Base-by-base conservation (phyloP, 2,113 vertebrate species). In the Cichladusa arquata region DNA sequence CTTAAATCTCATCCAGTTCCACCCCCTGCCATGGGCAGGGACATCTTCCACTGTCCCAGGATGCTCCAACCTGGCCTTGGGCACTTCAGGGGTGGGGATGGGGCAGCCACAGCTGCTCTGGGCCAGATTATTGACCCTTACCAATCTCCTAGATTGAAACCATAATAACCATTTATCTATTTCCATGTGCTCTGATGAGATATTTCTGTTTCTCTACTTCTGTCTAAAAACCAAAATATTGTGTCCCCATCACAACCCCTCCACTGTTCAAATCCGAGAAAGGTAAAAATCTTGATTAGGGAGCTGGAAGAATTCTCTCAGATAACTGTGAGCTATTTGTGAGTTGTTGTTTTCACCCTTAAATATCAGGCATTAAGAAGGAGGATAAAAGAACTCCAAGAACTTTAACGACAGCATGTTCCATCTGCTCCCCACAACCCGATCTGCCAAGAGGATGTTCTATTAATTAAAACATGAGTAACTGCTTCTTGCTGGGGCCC, bases 401-500 rank as follows among this genome's bases (percentile, higher is more conserved):
- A 95, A 90, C 90, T 94, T 95, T 2, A 56, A 69, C 15, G 50
- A 13, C 92, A 88, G 89, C 65, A 0, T 14, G 79, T 95, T 96
- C 96, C 90, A 96, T 95, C 95, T 95, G 91, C 87, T 97, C 74
- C 57, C 74, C 51, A 45, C 85, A 48, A 19, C 72, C 18, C 24
- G 9, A 26, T 62, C 57, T 95, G 94, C 93, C 91, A 96, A 53
- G 82, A 92, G 94, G 92, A 96, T 81, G 92, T 79, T 94, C 93
- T 69, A 60, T 93, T 95, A 96, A 96, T 96, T 82, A 87, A 86
- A 74, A 88, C 70, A 79, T 95, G 95, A 97, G 89, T 92, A 96
- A 96, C 26, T 92, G 77, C 93, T 83, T 25, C 93, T 95, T 80
- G 36, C 81, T 62, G 90, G 3, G 25, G 90, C 90, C 90, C 82